Percentiles rank a stretch among this genome's conserved stretches.
Conservation (phyloP, 2,888 invertebrate genomes). For the Torymus tubicola region DNA sequence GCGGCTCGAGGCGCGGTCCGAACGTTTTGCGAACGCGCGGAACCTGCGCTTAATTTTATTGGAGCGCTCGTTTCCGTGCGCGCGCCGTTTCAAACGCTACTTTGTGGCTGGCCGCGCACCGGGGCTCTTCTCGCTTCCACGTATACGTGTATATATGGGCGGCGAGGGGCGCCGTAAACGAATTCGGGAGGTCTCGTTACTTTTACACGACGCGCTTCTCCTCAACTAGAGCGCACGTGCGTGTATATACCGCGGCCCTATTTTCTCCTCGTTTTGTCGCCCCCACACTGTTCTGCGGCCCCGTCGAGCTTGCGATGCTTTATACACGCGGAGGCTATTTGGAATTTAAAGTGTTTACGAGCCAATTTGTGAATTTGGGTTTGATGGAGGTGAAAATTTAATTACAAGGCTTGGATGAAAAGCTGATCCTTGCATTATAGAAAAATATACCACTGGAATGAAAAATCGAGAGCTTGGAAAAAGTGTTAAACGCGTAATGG, state of each 20-base stretch:
- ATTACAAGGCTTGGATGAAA: not conserved
- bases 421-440: no score
- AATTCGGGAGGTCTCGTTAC: constrained; percentile 33
- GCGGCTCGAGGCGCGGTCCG: constrained; percentile 22
- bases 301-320: no score
- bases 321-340: no score
- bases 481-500: no score
- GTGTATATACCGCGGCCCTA: not conserved
- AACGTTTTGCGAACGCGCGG: not conserved
- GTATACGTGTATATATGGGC: not conserved
- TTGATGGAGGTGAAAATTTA: not conserved
- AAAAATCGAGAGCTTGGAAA: no score
- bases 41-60: constrained; percentile 47
- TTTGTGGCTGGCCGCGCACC: constrained; percentile 7
- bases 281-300: no score
- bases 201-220: constrained; percentile 28
- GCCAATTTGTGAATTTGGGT: constrained; percentile 30
- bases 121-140: not conserved
- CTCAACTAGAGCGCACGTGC: not conserved
- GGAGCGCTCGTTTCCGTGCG: constrained; percentile 41
- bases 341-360: constrained; percentile 25
- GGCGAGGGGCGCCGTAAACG: constrained; percentile 4
- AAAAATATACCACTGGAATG: no score
- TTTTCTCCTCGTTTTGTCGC: constrained; percentile 11
- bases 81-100: constrained; percentile 38